These are phyloP conservation scores for Oncorhynchus mykiss DNA, from an alignment of 2,113 vertebrate species.

Conservation along the genomic window DNA sequence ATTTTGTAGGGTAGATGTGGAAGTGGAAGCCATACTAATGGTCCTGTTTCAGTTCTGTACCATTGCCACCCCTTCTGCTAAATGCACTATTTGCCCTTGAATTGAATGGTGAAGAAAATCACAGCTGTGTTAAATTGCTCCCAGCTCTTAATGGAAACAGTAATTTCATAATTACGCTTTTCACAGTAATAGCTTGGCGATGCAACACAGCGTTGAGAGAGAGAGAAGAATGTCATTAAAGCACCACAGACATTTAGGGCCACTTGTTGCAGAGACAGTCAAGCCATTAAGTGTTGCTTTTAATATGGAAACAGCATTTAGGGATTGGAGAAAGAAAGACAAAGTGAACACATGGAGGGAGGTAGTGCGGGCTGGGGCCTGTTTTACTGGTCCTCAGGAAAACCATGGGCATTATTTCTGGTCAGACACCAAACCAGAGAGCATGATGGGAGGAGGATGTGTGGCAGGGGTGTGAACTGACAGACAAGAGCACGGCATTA, in stretches of 20 bases:
- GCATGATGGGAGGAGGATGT: constrained; percentile 53
- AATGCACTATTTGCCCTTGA: constrained; percentile 30
- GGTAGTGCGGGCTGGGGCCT: constrained; percentile 19
- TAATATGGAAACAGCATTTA: constrained; percentile 71
- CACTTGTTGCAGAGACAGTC: constrained; percentile 64
- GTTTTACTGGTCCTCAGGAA: constrained; percentile 61
- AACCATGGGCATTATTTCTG: constrained; percentile 66
- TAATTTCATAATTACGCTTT: constrained; percentile 70
- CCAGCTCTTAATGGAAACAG: constrained; percentile 67
- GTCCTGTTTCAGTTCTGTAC: constrained; percentile 28
- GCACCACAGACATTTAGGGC: constrained; percentile 69
- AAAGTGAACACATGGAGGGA: constrained; percentile 31
- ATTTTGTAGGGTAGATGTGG: constrained; percentile 48
- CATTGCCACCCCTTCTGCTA: constrained; percentile 33
- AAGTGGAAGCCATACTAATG: constrained; percentile 40
- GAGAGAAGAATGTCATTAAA: constrained; percentile 66
- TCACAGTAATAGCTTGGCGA: constrained; percentile 55
- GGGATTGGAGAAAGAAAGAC: constrained; percentile 53
- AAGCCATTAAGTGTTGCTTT: constrained; percentile 64
- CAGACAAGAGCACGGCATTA: constrained; percentile 31
- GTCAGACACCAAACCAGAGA: constrained; percentile 60
- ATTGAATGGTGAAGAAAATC: constrained; percentile 38
- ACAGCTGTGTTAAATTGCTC: constrained; percentile 61
- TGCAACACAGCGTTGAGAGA: constrained; percentile 40
- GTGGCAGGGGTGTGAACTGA: constrained; percentile 48